These are phyloP conservation scores for Apis laboriosa DNA, from an alignment of 1,140 invertebrate genomes.

Conservation along the genomic window DNA sequence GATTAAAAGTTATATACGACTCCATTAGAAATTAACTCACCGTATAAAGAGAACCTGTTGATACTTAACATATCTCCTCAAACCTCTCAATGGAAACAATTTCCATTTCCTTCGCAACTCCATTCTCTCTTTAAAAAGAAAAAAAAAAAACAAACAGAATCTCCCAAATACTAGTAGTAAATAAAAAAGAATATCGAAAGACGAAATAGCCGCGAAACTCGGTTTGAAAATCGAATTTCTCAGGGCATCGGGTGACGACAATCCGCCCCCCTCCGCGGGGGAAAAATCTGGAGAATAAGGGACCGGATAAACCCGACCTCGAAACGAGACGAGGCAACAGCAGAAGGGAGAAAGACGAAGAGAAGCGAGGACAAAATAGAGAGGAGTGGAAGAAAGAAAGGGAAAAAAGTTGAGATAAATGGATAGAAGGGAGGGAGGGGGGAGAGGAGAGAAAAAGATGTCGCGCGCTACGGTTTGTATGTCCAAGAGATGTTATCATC, in stretches of 20 bases:
- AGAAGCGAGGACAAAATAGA: slow-evolving; percentile 3
- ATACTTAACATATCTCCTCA: too few species aligned
- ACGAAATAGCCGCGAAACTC: slow-evolving; percentile 55
- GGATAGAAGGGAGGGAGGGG: neutral
- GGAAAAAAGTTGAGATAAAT: slow-evolving; percentile 5
- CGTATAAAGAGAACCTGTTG: too few species aligned
- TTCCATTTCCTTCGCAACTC: neutral
- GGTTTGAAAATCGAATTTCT: slow-evolving; percentile 77
- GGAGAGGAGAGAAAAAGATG: neutral
- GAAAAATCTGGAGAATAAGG: slow-evolving; percentile 69
- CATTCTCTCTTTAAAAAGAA: neutral
- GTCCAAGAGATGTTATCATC: slow-evolving; percentile 62
- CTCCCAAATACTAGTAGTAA: neutral
- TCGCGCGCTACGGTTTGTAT: slow-evolving; percentile 37
- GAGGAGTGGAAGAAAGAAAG: neutral
- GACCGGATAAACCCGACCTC: neutral
- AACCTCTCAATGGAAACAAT: neutral
- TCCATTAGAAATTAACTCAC: too few species aligned
- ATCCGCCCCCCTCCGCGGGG: slow-evolving; percentile 67
- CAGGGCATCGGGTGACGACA: slow-evolving; percentile 79
- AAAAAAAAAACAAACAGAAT: neutral
- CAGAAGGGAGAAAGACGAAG: neutral
- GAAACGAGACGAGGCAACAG: neutral
- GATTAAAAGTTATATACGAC: too few species aligned
- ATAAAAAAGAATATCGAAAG: neutral